phyloP scores from a whole-genome alignment of 2,888 invertebrate genomes.

The Callyntrura guangdongensis region DNA sequence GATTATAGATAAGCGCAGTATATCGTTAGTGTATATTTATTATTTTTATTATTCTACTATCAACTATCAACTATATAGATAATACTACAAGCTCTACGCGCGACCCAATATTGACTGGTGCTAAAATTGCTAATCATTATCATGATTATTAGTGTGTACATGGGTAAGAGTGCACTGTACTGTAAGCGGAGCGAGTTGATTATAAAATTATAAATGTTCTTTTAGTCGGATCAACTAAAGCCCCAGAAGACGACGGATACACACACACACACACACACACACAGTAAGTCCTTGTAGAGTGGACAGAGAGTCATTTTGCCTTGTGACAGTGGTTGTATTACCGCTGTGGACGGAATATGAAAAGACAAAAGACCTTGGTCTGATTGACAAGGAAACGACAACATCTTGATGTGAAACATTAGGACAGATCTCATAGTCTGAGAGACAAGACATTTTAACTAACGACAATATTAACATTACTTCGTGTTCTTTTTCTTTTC shows the following conservation, averaged over 20 bases:
- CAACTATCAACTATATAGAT: not conserved
- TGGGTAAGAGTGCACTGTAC: not conserved
- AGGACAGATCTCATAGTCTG: conserved; percentile 8
- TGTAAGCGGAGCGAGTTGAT: too few species aligned
- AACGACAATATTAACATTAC: not conserved
- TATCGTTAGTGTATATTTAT: not conserved
- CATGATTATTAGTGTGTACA: too few species aligned
- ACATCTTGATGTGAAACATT: conserved; percentile 26
- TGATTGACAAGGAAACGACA: conserved; percentile 74
- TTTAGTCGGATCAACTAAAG: not conserved
- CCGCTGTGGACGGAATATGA: conserved; percentile 20
- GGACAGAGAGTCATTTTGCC: not conserved
- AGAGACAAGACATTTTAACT: not conserved
- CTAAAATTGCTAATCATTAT: conserved; percentile 34
- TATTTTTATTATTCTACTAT: conserved; percentile 19
- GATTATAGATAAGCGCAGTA: not conserved
- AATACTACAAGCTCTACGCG: too few species aligned
- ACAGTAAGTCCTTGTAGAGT: not conserved
- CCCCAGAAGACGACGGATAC: too few species aligned
- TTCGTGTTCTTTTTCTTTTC: not conserved
- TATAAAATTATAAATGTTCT: not conserved
- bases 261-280: too few species aligned
- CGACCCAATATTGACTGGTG: not conserved
- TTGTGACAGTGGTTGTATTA: not conserved
- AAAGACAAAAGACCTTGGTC: conserved; percentile 67